Evolutionary conservation across 2,888 invertebrate species (phyloP), one percentile per base, ranked within the genome.

Genomic region (Amphimallon solstitiale): DNA sequence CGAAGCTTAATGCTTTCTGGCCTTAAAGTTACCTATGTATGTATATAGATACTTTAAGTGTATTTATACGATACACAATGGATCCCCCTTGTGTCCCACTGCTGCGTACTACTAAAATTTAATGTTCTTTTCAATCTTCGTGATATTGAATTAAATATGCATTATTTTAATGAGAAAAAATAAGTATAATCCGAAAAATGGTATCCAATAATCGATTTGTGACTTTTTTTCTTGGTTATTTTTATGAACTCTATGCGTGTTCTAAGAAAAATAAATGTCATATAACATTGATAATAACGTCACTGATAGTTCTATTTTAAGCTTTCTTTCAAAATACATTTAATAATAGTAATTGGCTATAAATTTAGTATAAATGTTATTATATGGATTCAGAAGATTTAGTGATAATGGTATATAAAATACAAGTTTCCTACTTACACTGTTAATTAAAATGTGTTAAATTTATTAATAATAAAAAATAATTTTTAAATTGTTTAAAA

Each of bases 141-240:
- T 29, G 34, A 54, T 54, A 54, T 54, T 54, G 54, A 54, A 54
- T 54, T 54, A 54, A 54, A 54, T 54, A 40, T 54, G 54, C 54
- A 54, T 54, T 54, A 54, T 40, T 54, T 54, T 54, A 54, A 54
- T 54, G 54, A 54, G 54, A 54, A 54, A 19, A 40, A 14, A 54
- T 54, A 14, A 21, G 38, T 54, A 54, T 54, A 54, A 54, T 54
- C 54, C 15, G 40, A 54, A 38, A 40, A 54, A 40, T 34, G 12
- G 12, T 23, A 19, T 38, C n/a, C 7, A 21, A n/a, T 54, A 54
- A 54, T 54, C 54, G 54, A 54, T 54, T 54, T 54, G 21, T n/a
- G 21, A 19, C 21, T 54, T 54, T 54, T 40, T 14, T 14, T 43
- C 14, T 43, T 43, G 0, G 7, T 17, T 43, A 1, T 17, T 14